phyloP scores from a whole-genome alignment of 2,797 vertebrate species.

The Phaenicophaeus curvirostris region DNA sequence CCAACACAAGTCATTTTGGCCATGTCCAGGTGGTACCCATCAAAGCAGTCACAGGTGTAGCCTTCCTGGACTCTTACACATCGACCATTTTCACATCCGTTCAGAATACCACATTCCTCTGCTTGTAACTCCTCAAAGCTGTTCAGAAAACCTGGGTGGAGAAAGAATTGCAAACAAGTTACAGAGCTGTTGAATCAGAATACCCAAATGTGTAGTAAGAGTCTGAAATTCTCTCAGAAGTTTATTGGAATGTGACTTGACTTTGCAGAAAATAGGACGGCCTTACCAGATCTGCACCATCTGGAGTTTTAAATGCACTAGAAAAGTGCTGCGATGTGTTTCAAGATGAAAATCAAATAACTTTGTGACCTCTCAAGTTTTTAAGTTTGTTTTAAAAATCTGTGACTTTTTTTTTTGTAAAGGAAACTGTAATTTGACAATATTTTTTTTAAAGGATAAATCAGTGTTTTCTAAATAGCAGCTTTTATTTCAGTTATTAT shows the following conservation, averaged over 20 bases:
- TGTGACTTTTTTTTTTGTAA: neutral
- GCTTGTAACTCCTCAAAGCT: constrained; percentile 91
- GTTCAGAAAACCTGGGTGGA: constrained; percentile 78
- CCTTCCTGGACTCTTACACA: constrained; percentile 95
- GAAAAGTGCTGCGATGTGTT: neutral
- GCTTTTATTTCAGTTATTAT: neutral
- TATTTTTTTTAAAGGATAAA: neutral
- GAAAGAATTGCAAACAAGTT: neutral
- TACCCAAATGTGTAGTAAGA: neutral
- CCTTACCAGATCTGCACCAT: constrained; percentile 22
- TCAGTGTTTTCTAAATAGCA: neutral
- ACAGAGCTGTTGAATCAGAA: neutral
- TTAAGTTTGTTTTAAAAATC: neutral
- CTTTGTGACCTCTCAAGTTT: neutral
- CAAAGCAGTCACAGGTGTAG: constrained; percentile 97
- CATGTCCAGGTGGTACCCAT: constrained; percentile 92
- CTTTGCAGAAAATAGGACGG: constrained; percentile 42
- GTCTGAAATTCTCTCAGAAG: neutral
- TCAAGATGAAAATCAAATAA: neutral
- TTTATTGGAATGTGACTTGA: constrained; percentile 11
- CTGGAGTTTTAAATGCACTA: constrained; percentile 5
- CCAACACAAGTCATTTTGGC: constrained; percentile 94
- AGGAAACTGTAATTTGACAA: neutral
- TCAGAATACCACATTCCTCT: constrained; percentile 96
- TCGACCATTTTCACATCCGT: constrained; percentile 94